phyloP scores from a whole-genome alignment of 1,140 invertebrate species.

The Tribolium castaneum region DNA sequence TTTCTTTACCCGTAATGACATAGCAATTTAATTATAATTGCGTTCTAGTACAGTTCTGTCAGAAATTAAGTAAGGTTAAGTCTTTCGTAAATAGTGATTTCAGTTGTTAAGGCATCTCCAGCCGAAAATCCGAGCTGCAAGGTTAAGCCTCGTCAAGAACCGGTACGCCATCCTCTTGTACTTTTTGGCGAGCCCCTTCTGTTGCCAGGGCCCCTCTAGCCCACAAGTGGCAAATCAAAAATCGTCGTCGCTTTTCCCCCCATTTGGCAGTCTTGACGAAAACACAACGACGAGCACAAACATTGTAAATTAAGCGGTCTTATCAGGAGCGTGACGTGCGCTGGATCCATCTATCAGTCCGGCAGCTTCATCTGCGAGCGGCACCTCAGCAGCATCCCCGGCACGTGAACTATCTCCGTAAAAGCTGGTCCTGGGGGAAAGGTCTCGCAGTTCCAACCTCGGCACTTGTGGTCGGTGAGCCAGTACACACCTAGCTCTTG shows the following conservation, averaged over 20 bases:
- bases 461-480: conserved; percentile 28
- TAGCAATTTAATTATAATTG: background rate
- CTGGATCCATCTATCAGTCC: background rate
- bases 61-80: background rate
- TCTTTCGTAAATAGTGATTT: background rate
- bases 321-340: conserved; percentile 10
- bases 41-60: background rate
- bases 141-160: background rate
- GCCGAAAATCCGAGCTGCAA: background rate
- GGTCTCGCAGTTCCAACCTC: conserved; percentile 43
- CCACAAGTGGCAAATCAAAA: background rate
- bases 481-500: conserved; percentile 49
- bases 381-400: conserved; percentile 5
- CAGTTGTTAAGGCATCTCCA: background rate
- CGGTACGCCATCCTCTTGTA: background rate
- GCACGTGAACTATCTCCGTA: conserved; percentile 49
- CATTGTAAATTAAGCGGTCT: background rate
- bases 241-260: background rate
- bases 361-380: conserved; percentile 12
- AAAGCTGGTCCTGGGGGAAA: conserved; percentile 49
- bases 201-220: background rate
- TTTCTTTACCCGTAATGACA: background rate
- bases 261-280: background rate
- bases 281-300: background rate
- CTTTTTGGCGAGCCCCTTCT: background rate